Base-by-base conservation (phyloP, 1,140 invertebrate genomes). In the Zaprionus ghesquierei region DNA sequence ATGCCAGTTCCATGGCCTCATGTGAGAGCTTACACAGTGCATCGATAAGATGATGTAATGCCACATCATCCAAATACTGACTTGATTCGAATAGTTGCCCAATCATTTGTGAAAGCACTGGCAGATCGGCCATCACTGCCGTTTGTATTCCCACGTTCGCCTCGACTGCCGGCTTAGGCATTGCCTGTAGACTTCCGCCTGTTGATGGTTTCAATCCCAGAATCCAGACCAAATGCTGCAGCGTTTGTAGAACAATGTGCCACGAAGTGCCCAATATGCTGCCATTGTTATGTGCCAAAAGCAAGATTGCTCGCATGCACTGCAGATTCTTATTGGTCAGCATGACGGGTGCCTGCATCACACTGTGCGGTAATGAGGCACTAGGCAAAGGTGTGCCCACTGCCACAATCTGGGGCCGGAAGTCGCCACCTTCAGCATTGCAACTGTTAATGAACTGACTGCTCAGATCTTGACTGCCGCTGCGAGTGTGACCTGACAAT, bases 171-270 rank as follows among this genome's bases (percentile, higher is more conserved):
- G 92, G 94, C 91, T 93, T 94, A 77, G 73, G 87, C 60, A 89
- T 85, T 0, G 91, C 91, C 93, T 98, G 98, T 69, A 99, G 93
- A 81, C 97, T 97, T 13, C 98, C 98, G 12, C 97, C 97, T 1
- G 97, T 96, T 0, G 97, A 97, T 2, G 98, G 97, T 92, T 99
- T 99, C 44, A 99, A 92, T 0, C 98, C 98, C n/a, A 99, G 93
- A 85, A 99, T 99, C 98, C 98, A 99, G 0, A 98, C 98, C 69
- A 99, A 93, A 93, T 99, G 98, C 94, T 99, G 98, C 20, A 99
- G 92, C 3, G 98, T 99, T 15, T 98, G 98, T 9, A 99, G 94
- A 3, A 99, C 97, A 33, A 99, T 95, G 90, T 99, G 96, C 98
- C 98, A 99, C 0, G 98, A 97, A 64, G 97, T 96, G 44, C 97